Percentiles rank a stretch among this genome's conserved stretches.
These are phyloP conservation scores for Drosophila sordidapex DNA, from an alignment of 2,888 invertebrate species.

Conservation along the genomic window DNA sequence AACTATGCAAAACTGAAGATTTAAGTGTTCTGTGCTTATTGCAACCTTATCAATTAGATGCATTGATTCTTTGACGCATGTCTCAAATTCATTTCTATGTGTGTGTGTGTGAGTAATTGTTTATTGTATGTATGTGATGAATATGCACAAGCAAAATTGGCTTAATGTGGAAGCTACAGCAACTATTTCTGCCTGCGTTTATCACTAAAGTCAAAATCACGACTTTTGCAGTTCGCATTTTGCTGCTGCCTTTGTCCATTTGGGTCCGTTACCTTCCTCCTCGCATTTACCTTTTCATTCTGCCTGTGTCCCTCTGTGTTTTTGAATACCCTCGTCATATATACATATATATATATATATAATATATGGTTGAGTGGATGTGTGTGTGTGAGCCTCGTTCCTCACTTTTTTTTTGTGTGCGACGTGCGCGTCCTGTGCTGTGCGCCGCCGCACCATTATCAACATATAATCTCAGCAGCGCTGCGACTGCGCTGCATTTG, in stretches of 20 bases:
- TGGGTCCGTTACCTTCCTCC: conserved; percentile 33
- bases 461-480: conserved; percentile 67
- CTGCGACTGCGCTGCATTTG: conserved; percentile 68
- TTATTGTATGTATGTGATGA: not conserved
- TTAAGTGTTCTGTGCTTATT: conserved; percentile 21
- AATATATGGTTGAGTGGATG: conserved; percentile 7
- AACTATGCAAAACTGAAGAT: not conserved
- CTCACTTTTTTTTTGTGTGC: conserved; percentile 40
- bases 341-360: not conserved
- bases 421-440: conserved; percentile 60
- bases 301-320: conserved; percentile 30
- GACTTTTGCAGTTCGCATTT: conserved; percentile 60
- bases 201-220: conserved; percentile 75
- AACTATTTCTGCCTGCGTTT: conserved; percentile 52
- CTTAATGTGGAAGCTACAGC: conserved; percentile 36
- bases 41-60: conserved; percentile 31
- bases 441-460: conserved; percentile 71
- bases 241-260: conserved; percentile 45
- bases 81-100: conserved; percentile 3
- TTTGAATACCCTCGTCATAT: conserved; percentile 28
- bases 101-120: not conserved
- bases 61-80: conserved; percentile 41
- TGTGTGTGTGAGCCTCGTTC: conserved; percentile 19
- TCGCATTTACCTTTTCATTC: conserved; percentile 23
- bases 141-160: conserved; percentile 36